These are phyloP conservation scores for Araneus ventricosus DNA, from an alignment of 1,140 invertebrate species.

Conservation along the genomic window DNA sequence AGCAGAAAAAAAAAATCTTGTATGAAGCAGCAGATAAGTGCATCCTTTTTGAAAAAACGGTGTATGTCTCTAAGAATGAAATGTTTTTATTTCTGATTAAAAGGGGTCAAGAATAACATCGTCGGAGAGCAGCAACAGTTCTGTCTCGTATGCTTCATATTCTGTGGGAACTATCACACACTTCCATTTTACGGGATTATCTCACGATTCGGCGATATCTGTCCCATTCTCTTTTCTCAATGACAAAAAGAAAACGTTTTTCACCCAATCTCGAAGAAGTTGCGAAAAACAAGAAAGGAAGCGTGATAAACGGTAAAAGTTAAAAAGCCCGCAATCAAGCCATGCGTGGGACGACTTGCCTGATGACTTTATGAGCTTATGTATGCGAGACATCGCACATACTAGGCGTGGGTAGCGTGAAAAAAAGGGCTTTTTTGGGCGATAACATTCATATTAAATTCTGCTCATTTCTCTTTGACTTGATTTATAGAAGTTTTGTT, in stretches of 20 bases:
- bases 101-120: slow-evolving; percentile 9
- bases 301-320: neutral
- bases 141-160: neutral
- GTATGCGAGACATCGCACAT: neutral
- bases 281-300: neutral
- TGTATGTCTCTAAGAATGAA: too few species aligned
- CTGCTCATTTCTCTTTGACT: neutral
- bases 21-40: too few species aligned
- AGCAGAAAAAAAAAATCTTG: too few species aligned
- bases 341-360: neutral
- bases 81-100: neutral
- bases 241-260: neutral
- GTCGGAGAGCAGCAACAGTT: neutral
- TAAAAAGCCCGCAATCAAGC: neutral
- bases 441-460: neutral
- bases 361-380: neutral
- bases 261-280: neutral
- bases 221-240: neutral
- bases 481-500: neutral
- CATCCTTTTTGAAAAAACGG: too few species aligned
- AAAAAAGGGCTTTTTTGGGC: neutral
- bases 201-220: neutral
- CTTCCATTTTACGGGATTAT: neutral
- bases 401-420: neutral
- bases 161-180: neutral